Evolutionary conservation across 2,797 vertebrate genomes (phyloP), one percentile per base, ranked within the genome.

Genomic region (Macroramphosus scolopax): DNA sequence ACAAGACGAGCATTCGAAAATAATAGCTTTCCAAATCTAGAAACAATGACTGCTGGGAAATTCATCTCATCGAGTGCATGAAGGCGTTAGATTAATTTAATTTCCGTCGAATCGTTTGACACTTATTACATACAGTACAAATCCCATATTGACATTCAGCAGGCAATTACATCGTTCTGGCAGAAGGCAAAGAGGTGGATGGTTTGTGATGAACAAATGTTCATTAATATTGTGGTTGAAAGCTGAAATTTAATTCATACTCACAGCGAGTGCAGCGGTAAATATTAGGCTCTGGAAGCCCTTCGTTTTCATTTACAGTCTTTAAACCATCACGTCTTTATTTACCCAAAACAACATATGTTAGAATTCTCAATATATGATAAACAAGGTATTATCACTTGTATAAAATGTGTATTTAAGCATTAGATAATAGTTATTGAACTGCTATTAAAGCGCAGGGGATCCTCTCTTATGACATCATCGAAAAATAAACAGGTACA

Each of bases 141-240:
- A 32, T 32, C 30, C 30, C 30, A 13, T 90, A 90, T 90, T 93
- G 92, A 92, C 91, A 92, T 93, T 91, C 91, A 87, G 88, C 90
- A 89, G 88, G 89, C 84, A 92, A 89, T 92, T 91, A 89, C 89
- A 88, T 80, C 85, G 87, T 81, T 83, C 92, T 88, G n/a, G 88
- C 87, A 90, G 74, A 86, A 80, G 79, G 86, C 90, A 91, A 91
- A 83, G 87, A 84, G 89, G 92, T 88, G 90, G 92, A 92, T 90
- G 85, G 81, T 92, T 89, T 93, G 87, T 87, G 85, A 92, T 92
- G 92, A 93, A 91, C 92, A 93, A 92, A 92, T 92, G 88, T 89
- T 92, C 86, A 90, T 93, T 93, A 92, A 91, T 90, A 87, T 85
- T 80, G 68, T 84, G 83, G 84, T 89, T 36, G 88, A 86, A 84